phyloP scores from a whole-genome alignment of 2,888 invertebrate genomes.

The Helicoverpa assulta region DNA sequence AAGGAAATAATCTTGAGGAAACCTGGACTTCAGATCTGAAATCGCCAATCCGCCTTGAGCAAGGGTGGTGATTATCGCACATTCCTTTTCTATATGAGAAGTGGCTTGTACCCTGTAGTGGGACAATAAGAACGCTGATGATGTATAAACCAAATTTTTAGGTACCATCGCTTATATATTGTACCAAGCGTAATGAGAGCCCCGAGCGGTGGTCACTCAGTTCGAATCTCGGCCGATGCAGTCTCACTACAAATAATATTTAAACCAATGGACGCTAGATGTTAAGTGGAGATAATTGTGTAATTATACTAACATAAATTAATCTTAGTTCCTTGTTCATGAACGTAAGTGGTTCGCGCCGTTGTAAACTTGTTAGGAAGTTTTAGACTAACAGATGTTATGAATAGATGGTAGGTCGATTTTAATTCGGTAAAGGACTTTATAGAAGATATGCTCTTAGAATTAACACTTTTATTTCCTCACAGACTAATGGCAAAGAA shows the following conservation, averaged over 20 bases:
- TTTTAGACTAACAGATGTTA: background rate
- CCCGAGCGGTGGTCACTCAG: conserved; percentile 50
- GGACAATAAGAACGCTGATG: no score
- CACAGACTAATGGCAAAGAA: no score
- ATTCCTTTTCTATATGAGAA: no score
- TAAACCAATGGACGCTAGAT: conserved; percentile 41
- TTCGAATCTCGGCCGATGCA: conserved; percentile 38
- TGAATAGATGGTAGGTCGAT: background rate
- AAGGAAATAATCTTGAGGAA: no score
- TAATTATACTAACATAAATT: conserved; percentile 57
- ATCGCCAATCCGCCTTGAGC: no score
- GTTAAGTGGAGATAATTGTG: conserved; percentile 51
- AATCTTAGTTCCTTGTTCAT: conserved; percentile 47
- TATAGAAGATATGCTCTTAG: no score
- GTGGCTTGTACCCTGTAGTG: no score
- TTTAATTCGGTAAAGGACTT: background rate
- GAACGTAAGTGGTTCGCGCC: conserved; percentile 11
- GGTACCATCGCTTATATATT: conserved; percentile 35
- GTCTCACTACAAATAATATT: conserved; percentile 51
- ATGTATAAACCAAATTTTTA: no score
- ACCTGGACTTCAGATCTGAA: no score
- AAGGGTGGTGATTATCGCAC: no score
- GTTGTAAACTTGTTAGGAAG: background rate
- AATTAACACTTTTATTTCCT: no score
- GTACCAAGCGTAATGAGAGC: conserved; percentile 47